phyloP scores from a whole-genome alignment of 1,140 invertebrate species.

The Drosophila littoralis region DNA sequence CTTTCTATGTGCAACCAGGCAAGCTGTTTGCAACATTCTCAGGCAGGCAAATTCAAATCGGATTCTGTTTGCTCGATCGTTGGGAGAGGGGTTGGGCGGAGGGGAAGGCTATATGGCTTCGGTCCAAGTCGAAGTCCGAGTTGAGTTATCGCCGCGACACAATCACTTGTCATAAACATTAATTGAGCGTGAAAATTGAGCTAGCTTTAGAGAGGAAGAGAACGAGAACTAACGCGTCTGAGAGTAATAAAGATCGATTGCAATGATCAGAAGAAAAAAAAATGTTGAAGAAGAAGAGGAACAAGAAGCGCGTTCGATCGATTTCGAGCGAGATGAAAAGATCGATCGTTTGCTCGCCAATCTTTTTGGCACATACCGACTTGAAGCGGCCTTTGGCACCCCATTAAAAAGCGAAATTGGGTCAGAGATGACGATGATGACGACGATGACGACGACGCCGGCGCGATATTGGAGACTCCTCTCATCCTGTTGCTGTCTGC shows the following conservation, averaged over 20 bases:
- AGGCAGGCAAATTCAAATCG: constrained; percentile 24
- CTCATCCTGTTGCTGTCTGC: constrained; percentile 59
- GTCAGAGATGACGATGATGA: constrained; percentile 44
- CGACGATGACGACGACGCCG: neutral
- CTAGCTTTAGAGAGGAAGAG: neutral
- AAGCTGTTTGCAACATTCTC: constrained; percentile 54
- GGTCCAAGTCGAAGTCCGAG: constrained; percentile 22
- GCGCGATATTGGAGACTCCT: constrained; percentile 18
- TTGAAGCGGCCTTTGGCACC: constrained; percentile 74
- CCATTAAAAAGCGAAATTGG: constrained; percentile 79
- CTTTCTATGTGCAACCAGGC: constrained; percentile 57
- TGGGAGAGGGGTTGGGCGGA: neutral
- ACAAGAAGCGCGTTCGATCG: constrained; percentile 45
- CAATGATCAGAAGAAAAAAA: constrained; percentile 16
- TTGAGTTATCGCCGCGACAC: constrained; percentile 75
- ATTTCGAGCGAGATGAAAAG: constrained; percentile 50
- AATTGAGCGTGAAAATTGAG: constrained; percentile 75
- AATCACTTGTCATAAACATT: constrained; percentile 80
- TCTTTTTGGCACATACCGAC: constrained; percentile 51
- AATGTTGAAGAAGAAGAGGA: neutral
- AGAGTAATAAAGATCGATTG: constrained; percentile 79
- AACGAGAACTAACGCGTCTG: constrained; percentile 25
- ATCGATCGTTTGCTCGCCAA: constrained; percentile 37
- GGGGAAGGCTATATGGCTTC: no score
- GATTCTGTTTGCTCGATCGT: neutral